Percentiles rank a stretch among this genome's conserved stretches.
Evolutionary conservation across 2,888 invertebrate species (phyloP).

Genomic region (Melanostoma scalare): DNA sequence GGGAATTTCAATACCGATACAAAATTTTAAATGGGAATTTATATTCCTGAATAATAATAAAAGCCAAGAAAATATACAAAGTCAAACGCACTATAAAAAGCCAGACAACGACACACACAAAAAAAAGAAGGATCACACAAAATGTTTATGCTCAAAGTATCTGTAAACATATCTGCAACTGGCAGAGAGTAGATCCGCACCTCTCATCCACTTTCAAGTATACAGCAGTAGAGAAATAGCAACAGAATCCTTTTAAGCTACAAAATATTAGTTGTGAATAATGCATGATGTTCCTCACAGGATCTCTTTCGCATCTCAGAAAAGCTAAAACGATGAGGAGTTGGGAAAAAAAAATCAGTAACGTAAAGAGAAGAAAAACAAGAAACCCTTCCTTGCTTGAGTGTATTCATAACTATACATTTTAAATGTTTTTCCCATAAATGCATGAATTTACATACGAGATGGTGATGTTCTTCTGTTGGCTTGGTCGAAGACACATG

Average conservation of each 20-base stretch:
- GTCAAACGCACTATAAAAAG: slow-evolving; percentile 24
- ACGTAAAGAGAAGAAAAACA: slow-evolving; percentile 29
- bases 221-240: slow-evolving; percentile 15
- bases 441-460: slow-evolving; percentile 60
- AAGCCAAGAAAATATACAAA: slow-evolving; percentile 31
- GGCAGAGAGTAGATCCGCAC: slow-evolving; percentile 13
- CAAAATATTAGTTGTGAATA: slow-evolving; percentile 71
- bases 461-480: slow-evolving; percentile 23
- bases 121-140: not conserved
- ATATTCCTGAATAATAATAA: slow-evolving; percentile 56
- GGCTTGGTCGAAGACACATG: slow-evolving; percentile 37
- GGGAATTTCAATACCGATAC: not conserved
- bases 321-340: not conserved
- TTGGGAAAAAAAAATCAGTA: not conserved
- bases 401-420: slow-evolving; percentile 70
- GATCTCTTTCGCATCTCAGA: slow-evolving; percentile 37
- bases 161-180: slow-evolving; percentile 37
- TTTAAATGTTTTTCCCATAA: slow-evolving; percentile 69
- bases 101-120: not conserved
- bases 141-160: slow-evolving; percentile 32
- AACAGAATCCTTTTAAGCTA: slow-evolving; percentile 66
- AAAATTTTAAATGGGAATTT: slow-evolving; percentile 25
- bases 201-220: slow-evolving; percentile 22
- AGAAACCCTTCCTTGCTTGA: slow-evolving; percentile 49
- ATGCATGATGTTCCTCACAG: slow-evolving; percentile 65